phyloP scores from a whole-genome alignment of 2,797 vertebrate genomes.

The Phylloscopus collybita region DNA sequence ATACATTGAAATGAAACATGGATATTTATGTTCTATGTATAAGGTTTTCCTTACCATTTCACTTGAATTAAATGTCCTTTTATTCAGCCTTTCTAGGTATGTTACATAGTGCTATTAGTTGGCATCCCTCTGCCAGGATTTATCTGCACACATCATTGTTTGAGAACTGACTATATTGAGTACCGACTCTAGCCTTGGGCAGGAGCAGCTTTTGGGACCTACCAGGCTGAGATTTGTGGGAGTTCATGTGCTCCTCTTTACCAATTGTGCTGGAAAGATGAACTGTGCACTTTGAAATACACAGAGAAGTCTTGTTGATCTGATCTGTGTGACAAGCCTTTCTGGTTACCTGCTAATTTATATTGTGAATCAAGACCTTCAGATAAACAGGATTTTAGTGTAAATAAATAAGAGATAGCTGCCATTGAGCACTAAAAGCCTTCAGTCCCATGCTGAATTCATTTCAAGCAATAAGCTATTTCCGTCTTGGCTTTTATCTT shows the following conservation, averaged over 20 bases:
- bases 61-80: neutral
- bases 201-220: neutral
- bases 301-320: neutral
- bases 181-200: neutral
- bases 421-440: neutral
- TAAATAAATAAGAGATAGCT: slow-evolving; percentile 34
- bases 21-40: neutral
- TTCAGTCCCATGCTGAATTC: slow-evolving; percentile 12
- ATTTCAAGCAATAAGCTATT: slow-evolving; percentile 26
- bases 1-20: neutral
- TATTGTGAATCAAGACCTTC: neutral
- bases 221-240: neutral
- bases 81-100: neutral
- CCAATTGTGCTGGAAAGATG: neutral
- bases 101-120: neutral
- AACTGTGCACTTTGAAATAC: neutral
- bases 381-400: neutral
- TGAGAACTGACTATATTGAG: neutral
- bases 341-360: neutral
- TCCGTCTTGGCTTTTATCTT: slow-evolving; percentile 46
- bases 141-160: neutral
- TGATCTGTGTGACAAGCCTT: neutral
- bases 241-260: neutral
- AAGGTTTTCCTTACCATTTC: neutral
- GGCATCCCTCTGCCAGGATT: neutral